phyloP scores from a whole-genome alignment of 2,797 vertebrate species.

The Periophthalmus magnuspinnatus region DNA sequence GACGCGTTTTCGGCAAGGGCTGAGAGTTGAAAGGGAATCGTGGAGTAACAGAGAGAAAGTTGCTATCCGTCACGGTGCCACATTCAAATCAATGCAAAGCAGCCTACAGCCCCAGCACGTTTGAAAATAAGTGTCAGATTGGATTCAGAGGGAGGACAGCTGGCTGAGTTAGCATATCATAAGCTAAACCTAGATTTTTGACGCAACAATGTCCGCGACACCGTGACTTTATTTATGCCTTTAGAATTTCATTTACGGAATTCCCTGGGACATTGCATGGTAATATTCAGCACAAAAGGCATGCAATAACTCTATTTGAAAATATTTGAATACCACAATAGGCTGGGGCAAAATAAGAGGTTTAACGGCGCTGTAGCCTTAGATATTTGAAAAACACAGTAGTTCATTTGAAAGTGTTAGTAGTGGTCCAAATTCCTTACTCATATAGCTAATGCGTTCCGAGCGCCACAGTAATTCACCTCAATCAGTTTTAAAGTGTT shows the following conservation, averaged over 20 bases:
- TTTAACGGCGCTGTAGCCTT: neutral
- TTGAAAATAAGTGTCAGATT: constrained; percentile 34
- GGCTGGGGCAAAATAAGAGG: neutral
- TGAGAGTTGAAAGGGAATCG: constrained; percentile 35
- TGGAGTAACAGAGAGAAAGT: constrained; percentile 25
- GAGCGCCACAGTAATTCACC: no score
- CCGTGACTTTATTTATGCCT: neutral
- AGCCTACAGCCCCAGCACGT: constrained; percentile 7
- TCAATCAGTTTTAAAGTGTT: no score
- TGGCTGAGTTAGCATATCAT: constrained; percentile 15
- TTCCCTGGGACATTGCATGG: neutral
- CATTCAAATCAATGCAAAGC: constrained; percentile 29
- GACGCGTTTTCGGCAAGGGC: constrained; percentile 39
- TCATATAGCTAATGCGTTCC: no score
- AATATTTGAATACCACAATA: neutral
- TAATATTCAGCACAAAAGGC: neutral
- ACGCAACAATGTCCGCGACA: constrained; percentile 3
- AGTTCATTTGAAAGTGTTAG: no score
- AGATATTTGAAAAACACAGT: no score
- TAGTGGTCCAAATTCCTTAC: no score
- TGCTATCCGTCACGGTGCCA: constrained; percentile 6
- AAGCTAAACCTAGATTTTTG: constrained; percentile 30
- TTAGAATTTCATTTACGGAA: neutral
- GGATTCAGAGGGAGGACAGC: constrained; percentile 38
- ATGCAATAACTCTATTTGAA: neutral